Base-by-base conservation (phyloP, 2,113 vertebrate genomes). In the Lamprologus lemairii region DNA sequence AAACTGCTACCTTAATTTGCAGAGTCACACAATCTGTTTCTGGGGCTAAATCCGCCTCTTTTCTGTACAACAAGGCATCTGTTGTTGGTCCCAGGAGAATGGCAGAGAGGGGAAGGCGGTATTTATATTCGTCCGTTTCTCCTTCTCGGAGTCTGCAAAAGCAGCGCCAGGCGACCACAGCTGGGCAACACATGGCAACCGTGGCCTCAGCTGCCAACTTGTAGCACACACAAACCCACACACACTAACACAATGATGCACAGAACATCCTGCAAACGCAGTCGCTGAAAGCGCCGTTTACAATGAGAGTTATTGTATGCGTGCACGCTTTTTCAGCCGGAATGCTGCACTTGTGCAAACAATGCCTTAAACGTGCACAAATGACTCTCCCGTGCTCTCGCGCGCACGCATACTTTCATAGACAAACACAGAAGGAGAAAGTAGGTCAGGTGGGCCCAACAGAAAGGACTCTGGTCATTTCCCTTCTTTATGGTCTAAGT, bases 371-470 rank as follows among this genome's bases (percentile, higher is more conserved):
- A 88, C 35, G 9, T 75, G 71, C 37, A 80, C 42, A 57, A 16
- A 81, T 47, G 5, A 81, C 78, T 80, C 45, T 80, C 35, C n/a
- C n/a, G 3, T 53, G 40, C 79, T 42, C 68, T 7, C 23, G 63
- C 35, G 28, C 82, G 73, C 86, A 83, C 3, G 9, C 71, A 53
- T 82, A 58, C 80, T 40, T 71, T 33, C 73, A 63, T 53, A 79
- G 81, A 87, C 73, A 79, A 54, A 49, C 42, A 79, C 2, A 35
- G 40, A 26, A 4, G 81, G 9, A 51, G 87, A 93, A 96, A 95
- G 93, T 96, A 96, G 95, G 95, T 95, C 95, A 96, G 91, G 92
- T 94, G 90, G 92, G 71, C 80, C 88, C 78, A 28, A 47, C 71
- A 12, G 13, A 71, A 35, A 53, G 54, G 26, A 60, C 80, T 86